Conservation (phyloP, 2,113 vertebrate species). For the Nannobrachium achirus region DNA sequence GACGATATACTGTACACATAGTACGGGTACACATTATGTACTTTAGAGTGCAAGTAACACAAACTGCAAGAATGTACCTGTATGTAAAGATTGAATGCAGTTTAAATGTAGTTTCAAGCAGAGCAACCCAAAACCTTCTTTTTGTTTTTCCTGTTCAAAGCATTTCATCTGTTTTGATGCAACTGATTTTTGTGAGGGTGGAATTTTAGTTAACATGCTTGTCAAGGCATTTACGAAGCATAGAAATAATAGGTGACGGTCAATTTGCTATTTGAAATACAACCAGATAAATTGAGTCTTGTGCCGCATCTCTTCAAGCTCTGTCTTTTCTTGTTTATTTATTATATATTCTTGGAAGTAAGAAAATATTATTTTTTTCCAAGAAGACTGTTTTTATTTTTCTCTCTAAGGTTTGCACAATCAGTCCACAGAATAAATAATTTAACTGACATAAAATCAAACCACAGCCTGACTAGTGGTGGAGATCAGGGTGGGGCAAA, state of each 20-base stretch:
- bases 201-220: conserved; percentile 9
- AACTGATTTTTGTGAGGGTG: conserved; percentile 9
- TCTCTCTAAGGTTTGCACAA: conserved; percentile 40
- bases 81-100: too few relatives aligned
- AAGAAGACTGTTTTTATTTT: conserved; percentile 30
- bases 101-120: too few relatives aligned
- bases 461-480: conserved; percentile 26
- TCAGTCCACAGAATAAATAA: conserved; percentile 41
- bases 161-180: not conserved
- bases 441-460: conserved; percentile 50
- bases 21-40: too few relatives aligned
- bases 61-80: too few relatives aligned
- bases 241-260: conserved; percentile 3
- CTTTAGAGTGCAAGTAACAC: too few relatives aligned
- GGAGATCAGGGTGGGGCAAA: not conserved
- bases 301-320: not conserved
- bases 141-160: not conserved
- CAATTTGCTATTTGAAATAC: too few relatives aligned
- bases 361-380: too few relatives aligned
- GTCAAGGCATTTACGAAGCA: not conserved
- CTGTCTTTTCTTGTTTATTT: too few relatives aligned
- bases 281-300: too few relatives aligned
- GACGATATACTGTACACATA: too few relatives aligned
- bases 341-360: too few relatives aligned
- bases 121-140: too few relatives aligned